These are phyloP conservation scores for Drosophila teissieri DNA, from an alignment of 1,140 invertebrate genomes.

Conservation along the genomic window DNA sequence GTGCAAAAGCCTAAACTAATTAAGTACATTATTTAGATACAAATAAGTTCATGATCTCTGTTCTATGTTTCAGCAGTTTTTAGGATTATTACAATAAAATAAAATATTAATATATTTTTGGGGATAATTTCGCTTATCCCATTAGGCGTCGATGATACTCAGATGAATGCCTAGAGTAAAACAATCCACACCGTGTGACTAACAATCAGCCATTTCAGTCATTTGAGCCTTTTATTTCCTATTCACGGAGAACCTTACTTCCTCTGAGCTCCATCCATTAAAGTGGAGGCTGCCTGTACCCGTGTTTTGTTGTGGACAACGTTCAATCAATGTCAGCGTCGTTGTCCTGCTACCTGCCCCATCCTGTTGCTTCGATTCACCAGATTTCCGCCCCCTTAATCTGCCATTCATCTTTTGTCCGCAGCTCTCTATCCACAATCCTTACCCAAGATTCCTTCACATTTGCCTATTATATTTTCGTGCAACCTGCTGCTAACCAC, in stretches of 20 bases:
- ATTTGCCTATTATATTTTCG: constrained; percentile 73
- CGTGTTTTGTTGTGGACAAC: constrained; percentile 64
- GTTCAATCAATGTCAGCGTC: constrained; percentile 77
- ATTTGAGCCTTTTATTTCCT: constrained; percentile 40
- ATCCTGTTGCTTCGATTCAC: constrained; percentile 48
- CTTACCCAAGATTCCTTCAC: constrained; percentile 15
- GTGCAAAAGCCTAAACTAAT: too few species aligned
- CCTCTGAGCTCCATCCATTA: constrained; percentile 3
- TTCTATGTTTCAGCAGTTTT: too few species aligned
- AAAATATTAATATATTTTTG: not conserved
- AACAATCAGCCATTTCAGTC: constrained; percentile 51
- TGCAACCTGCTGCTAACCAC: constrained; percentile 15
- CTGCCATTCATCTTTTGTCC: constrained; percentile 9
- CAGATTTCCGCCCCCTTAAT: constrained; percentile 21
- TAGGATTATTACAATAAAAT: too few species aligned
- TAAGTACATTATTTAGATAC: too few species aligned
- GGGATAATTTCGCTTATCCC: not conserved
- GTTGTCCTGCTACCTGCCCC: constrained; percentile 53
- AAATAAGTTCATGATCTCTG: not conserved
- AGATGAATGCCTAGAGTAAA: constrained; percentile 49
- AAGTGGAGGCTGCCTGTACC: not conserved
- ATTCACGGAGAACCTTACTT: constrained; percentile 1
- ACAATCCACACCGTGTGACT: constrained; percentile 70
- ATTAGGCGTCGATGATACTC: constrained; percentile 38
- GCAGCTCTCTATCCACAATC: not conserved